phyloP scores from a whole-genome alignment of 2,888 invertebrate genomes.

The Nemapogon koenigi region DNA sequence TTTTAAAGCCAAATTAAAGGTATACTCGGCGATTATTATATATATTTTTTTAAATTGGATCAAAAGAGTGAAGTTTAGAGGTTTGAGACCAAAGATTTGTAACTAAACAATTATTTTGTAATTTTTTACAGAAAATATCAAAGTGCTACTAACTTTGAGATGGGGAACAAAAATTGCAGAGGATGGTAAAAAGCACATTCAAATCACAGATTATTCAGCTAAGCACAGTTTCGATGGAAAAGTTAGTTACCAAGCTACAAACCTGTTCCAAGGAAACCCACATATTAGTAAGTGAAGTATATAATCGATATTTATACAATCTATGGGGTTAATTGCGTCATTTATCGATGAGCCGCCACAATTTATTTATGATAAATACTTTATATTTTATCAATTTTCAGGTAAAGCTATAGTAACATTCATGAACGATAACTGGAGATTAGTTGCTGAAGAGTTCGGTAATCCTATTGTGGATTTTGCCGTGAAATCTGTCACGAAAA shows the following conservation, averaged over 20 bases:
- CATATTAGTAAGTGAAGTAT: conserved; percentile 31
- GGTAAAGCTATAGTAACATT: conserved; percentile 32
- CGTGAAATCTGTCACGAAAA: conserved; percentile 24
- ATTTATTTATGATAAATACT: no score
- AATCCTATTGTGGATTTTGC: conserved; percentile 35
- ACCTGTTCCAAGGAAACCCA: conserved; percentile 33
- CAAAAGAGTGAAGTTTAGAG: no score
- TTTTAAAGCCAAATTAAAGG: no score
- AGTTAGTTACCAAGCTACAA: conserved; percentile 33
- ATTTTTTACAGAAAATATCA: conserved; percentile 31
- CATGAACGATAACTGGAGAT: conserved; percentile 37
- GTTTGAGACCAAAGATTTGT: no score
- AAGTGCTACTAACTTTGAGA: conserved; percentile 23
- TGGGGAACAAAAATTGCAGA: conserved; percentile 20
- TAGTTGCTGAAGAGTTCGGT: conserved; percentile 39
- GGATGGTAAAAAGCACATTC: conserved; percentile 26
- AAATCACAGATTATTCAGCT: conserved; percentile 23
- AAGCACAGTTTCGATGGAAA: conserved; percentile 32
- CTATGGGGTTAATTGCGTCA: neutral
- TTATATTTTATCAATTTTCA: conserved; percentile 21
- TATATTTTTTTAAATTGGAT: conserved; percentile 3
- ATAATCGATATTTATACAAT: neutral
- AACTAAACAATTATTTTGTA: neutral
- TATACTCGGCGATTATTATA: neutral
- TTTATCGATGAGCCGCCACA: neutral